phyloP scores from a whole-genome alignment of 1,140 invertebrate genomes.

The Steinernema feltiae region DNA sequence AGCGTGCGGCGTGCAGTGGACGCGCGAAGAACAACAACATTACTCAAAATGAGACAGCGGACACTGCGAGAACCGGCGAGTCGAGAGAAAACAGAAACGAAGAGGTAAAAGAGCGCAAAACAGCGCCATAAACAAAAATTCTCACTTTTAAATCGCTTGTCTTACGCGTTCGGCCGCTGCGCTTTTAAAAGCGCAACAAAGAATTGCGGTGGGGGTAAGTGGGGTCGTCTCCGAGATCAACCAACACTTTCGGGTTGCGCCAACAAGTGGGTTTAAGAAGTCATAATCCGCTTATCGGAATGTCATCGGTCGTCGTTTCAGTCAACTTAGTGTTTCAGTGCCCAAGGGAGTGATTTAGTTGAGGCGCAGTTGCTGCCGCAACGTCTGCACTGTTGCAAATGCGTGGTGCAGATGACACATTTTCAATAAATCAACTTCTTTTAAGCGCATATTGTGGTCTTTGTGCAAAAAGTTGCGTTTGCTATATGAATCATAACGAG shows the following conservation, averaged over 20 bases:
- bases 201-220: too few relatives aligned
- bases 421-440: too few relatives aligned
- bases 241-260: not conserved
- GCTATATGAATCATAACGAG: too few relatives aligned
- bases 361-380: not conserved
- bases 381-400: too few relatives aligned
- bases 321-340: not conserved
- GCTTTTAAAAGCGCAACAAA: too few relatives aligned
- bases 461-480: too few relatives aligned
- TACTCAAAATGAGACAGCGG: slow-evolving; percentile 15
- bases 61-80: not conserved
- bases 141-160: not conserved
- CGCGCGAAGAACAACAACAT: slow-evolving; percentile 13
- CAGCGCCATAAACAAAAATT: slow-evolving; percentile 1
- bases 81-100: not conserved
- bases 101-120: not conserved
- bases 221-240: too few relatives aligned
- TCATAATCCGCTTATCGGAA: slow-evolving; percentile 8
- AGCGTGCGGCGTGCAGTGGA: not conserved
- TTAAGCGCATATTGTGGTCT: too few relatives aligned
- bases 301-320: not conserved
- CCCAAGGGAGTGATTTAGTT: not conserved
- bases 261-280: not conserved
- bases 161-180: too few relatives aligned
- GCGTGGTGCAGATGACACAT: too few relatives aligned